These are phyloP conservation scores for Ophthalmolycus amberensis DNA, from an alignment of 2,113 vertebrate species.

Conservation along the genomic window DNA sequence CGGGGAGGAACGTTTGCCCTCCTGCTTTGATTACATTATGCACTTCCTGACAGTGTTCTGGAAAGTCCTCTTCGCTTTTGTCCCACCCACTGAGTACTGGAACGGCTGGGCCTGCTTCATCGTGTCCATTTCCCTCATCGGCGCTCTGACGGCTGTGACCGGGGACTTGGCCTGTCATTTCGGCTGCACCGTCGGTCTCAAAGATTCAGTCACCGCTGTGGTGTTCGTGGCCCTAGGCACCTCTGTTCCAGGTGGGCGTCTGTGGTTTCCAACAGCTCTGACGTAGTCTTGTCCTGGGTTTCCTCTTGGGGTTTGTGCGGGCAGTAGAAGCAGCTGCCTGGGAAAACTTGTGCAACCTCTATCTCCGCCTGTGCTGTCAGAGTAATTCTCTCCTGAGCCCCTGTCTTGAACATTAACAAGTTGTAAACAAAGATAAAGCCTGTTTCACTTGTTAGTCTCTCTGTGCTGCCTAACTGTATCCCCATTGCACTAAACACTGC, in stretches of 20 bases:
- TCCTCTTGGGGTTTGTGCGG: slow-evolving; percentile 23
- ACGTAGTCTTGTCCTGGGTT: background rate
- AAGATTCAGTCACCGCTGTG: slow-evolving; percentile 88
- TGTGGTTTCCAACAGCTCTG: slow-evolving; percentile 13
- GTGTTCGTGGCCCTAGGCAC: slow-evolving; percentile 89
- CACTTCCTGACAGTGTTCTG: slow-evolving; percentile 91
- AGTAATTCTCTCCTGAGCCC: slow-evolving; percentile 38
- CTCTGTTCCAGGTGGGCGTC: slow-evolving; percentile 86
- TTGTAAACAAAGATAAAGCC: slow-evolving; percentile 52
- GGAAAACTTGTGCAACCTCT: slow-evolving; percentile 32
- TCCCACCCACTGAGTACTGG: slow-evolving; percentile 89
- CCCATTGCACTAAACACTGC: slow-evolving; percentile 37
- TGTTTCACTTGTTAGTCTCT: slow-evolving; percentile 36
- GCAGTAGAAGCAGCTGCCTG: slow-evolving; percentile 40
- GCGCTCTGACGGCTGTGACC: slow-evolving; percentile 86
- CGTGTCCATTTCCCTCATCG: slow-evolving; percentile 88
- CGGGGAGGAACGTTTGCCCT: slow-evolving; percentile 86
- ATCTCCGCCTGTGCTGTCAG: slow-evolving; percentile 38
- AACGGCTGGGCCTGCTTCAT: slow-evolving; percentile 90
- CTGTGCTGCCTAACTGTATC: slow-evolving; percentile 22
- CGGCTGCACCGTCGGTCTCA: slow-evolving; percentile 88
- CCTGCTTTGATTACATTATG: slow-evolving; percentile 91
- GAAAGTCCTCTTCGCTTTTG: slow-evolving; percentile 90
- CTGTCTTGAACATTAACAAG: slow-evolving; percentile 38
- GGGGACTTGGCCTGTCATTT: slow-evolving; percentile 89